These are phyloP conservation scores for Lynx canadensis DNA, from an alignment of 2,113 vertebrate genomes.

Conservation along the genomic window DNA sequence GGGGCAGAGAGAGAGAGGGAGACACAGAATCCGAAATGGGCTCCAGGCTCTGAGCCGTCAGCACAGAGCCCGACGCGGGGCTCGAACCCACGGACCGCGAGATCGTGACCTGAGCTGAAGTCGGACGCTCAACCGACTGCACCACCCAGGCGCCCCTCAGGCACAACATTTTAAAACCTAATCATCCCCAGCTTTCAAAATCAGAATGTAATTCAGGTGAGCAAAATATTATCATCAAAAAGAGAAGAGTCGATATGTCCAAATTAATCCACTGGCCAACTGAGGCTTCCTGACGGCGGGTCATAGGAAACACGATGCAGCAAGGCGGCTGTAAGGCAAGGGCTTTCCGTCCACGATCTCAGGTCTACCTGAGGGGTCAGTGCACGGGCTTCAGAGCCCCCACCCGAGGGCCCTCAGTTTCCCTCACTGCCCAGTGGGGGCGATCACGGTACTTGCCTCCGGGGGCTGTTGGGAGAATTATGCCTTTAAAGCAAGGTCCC, in stretches of 20 bases:
- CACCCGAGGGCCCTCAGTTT: neutral
- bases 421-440: neutral
- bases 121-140: no score
- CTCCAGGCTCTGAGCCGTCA: no score
- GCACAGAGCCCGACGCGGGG: no score
- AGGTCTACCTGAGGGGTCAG: neutral
- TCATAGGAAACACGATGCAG: accelerated
- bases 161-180: neutral
- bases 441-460: neutral
- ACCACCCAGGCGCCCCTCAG: no score
- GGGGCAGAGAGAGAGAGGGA: no score
- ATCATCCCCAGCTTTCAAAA: neutral
- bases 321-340: neutral
- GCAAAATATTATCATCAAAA: neutral
- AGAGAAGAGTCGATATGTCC: neutral
- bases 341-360: neutral
- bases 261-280: neutral
- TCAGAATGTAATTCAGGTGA: neutral
- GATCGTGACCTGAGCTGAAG: no score
- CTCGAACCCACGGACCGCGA: no score
- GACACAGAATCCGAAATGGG: no score
- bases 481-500: neutral
- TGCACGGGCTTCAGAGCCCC: neutral
- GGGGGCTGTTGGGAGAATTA: neutral
- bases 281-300: neutral